phyloP scores from a whole-genome alignment of 1,140 invertebrate genomes.

The Metaphire vulgaris region DNA sequence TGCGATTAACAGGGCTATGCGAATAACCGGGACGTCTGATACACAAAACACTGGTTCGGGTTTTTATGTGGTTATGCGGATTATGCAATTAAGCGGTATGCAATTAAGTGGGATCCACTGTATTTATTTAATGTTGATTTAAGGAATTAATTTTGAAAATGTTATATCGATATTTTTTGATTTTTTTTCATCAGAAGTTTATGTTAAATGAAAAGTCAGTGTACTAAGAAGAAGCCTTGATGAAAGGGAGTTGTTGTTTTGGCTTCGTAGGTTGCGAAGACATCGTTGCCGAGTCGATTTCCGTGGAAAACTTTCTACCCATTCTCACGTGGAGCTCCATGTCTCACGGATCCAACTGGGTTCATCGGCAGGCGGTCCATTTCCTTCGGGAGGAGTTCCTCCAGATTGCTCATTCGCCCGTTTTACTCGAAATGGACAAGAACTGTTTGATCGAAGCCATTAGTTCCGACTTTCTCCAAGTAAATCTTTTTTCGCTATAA shows the following conservation, averaged over 20 bases:
- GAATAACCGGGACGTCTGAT: too few species aligned
- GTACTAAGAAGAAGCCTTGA: too few species aligned
- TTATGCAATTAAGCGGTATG: too few species aligned
- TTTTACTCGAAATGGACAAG: conserved; percentile 74
- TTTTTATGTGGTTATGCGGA: too few species aligned
- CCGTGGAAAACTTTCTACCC: conserved; percentile 65
- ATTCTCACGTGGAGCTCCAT: conserved; percentile 70
- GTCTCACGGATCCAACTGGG: conserved; percentile 84
- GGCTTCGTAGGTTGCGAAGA: conserved; percentile 69
- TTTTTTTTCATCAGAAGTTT: too few species aligned
- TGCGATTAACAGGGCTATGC: too few species aligned
- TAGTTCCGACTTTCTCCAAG: conserved; percentile 79
- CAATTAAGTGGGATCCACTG: too few species aligned
- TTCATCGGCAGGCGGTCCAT: conserved; percentile 74
- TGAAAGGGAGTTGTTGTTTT: not conserved
- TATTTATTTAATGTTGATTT: too few species aligned
- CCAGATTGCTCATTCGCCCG: conserved; percentile 60
- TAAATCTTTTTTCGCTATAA: conserved; percentile 31
- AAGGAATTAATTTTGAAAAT: too few species aligned
- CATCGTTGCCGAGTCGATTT: conserved; percentile 78
- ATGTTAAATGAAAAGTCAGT: too few species aligned
- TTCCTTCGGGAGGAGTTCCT: conserved; percentile 79
- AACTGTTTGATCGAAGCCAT: conserved; percentile 71
- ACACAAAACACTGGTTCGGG: too few species aligned
- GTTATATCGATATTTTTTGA: too few species aligned